phyloP scores from a whole-genome alignment of 2,888 invertebrate genomes.

The Heliconius aoede region DNA sequence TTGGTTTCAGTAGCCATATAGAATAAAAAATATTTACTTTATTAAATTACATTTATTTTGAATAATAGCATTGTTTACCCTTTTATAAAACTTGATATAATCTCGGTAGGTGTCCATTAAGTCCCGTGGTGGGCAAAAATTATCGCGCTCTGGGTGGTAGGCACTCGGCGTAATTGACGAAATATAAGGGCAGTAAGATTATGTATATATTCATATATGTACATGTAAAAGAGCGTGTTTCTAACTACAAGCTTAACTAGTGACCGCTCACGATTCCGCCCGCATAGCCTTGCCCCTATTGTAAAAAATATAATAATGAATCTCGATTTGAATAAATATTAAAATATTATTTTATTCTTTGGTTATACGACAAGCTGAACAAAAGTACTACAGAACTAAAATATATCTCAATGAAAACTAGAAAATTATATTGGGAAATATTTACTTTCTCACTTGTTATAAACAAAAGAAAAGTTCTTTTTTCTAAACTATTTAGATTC shows the following conservation, averaged over 20 bases:
- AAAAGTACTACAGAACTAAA: too few relatives aligned
- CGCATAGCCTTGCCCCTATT: background rate
- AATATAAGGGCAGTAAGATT: slow-evolving; percentile 33
- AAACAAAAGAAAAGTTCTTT: too few relatives aligned
- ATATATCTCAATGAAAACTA: too few relatives aligned
- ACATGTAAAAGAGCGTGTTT: background rate
- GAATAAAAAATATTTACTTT: background rate
- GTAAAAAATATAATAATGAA: background rate
- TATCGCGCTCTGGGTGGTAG: slow-evolving; percentile 67
- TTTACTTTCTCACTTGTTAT: too few relatives aligned
- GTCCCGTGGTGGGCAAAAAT: slow-evolving; percentile 64
- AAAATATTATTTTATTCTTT: background rate
- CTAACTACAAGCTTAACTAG: background rate
- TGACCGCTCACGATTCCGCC: slow-evolving; percentile 15
- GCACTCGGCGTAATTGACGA: slow-evolving; percentile 48
- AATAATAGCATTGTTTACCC: slow-evolving; percentile 55
- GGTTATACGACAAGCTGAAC: background rate
- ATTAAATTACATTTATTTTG: background rate
- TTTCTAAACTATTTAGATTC: too few relatives aligned
- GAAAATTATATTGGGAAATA: too few relatives aligned
- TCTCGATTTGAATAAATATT: background rate
- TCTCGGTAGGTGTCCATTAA: slow-evolving; percentile 63
- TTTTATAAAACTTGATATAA: slow-evolving; percentile 54
- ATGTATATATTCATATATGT: slow-evolving; percentile 8
- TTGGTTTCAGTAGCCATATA: background rate